phyloP scores from a whole-genome alignment of 2,888 invertebrate species.

The Cactoblastis cactorum region DNA sequence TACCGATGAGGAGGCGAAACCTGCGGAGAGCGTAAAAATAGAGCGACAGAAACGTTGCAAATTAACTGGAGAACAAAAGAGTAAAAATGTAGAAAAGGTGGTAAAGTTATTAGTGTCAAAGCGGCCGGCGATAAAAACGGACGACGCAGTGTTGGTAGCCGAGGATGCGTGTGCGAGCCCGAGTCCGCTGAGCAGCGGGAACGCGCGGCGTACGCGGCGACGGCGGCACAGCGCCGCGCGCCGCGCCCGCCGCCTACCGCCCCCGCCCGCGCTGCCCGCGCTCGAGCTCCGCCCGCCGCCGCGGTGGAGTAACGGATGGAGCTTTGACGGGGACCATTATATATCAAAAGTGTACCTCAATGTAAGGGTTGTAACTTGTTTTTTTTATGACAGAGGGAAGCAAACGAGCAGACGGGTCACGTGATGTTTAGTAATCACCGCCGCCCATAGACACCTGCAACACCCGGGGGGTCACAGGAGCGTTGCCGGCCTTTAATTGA shows the following conservation, averaged over 20 bases:
- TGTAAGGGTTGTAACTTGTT: slow-evolving; percentile 78
- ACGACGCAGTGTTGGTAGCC: slow-evolving; percentile 57
- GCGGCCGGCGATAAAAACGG: slow-evolving; percentile 63
- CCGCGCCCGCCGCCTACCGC: slow-evolving; percentile 27
- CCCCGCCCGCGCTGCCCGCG: slow-evolving; percentile 23
- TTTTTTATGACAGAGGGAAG: not conserved
- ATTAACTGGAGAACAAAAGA: slow-evolving; percentile 52
- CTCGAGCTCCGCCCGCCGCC: slow-evolving; percentile 48
- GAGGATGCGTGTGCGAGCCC: slow-evolving; percentile 59
- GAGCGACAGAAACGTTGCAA: slow-evolving; percentile 38
- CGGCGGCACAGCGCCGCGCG: slow-evolving; percentile 27
- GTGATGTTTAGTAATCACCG: too few relatives aligned
- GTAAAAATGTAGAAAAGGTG: slow-evolving; percentile 63
- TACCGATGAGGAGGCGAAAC: slow-evolving; percentile 19
- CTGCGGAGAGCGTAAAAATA: slow-evolving; percentile 28
- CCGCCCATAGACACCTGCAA: too few relatives aligned
- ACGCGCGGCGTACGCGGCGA: slow-evolving; percentile 36
- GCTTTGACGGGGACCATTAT: slow-evolving; percentile 91
- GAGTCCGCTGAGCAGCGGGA: slow-evolving; percentile 24
- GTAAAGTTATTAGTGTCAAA: slow-evolving; percentile 66
- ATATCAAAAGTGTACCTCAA: slow-evolving; percentile 92
- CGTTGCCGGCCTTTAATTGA: too few relatives aligned
- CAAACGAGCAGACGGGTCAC: too few relatives aligned
- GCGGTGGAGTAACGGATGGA: slow-evolving; percentile 94
- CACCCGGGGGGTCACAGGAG: too few relatives aligned